Evolutionary conservation across 2,797 vertebrate genomes (phyloP).

Genomic region (Enoplosus armatus): DNA sequence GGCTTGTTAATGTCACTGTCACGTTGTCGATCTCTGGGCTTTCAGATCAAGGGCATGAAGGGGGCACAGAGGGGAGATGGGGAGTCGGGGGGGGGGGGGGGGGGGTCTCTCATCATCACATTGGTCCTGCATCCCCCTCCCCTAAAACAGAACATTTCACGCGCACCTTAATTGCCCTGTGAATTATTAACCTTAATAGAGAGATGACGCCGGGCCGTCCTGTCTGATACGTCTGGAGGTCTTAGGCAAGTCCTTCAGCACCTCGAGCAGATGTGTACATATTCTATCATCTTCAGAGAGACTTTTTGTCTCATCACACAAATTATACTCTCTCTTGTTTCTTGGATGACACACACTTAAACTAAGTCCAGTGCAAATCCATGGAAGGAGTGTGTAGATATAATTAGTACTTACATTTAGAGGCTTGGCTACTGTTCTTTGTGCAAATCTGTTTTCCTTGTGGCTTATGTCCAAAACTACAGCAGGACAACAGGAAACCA

Average conservation of each 20-base stretch:
- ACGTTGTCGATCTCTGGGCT: constrained; percentile 80
- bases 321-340: constrained; percentile 41
- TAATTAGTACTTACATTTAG: constrained; percentile 37
- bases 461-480: constrained; percentile 38
- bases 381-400: constrained; percentile 34
- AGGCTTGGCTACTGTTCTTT: constrained; percentile 33
- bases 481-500: constrained; percentile 14
- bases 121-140: neutral
- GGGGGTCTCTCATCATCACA: constrained; percentile 32
- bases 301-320: constrained; percentile 39
- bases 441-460: constrained; percentile 41
- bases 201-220: constrained; percentile 43
- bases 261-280: constrained; percentile 43
- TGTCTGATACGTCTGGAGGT: constrained; percentile 56
- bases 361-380: constrained; percentile 35
- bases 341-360: constrained; percentile 21
- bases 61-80: neutral
- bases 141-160: constrained; percentile 62
- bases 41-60: constrained; percentile 79
- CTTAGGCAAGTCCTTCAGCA: constrained; percentile 52
- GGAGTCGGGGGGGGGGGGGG: neutral
- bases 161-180: constrained; percentile 72
- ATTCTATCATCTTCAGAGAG: constrained; percentile 63
- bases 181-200: constrained; percentile 80
- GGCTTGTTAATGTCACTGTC: constrained; percentile 87